phyloP scores from a whole-genome alignment of 2,888 invertebrate species.

The Cataglyphis rosenhaueri region DNA sequence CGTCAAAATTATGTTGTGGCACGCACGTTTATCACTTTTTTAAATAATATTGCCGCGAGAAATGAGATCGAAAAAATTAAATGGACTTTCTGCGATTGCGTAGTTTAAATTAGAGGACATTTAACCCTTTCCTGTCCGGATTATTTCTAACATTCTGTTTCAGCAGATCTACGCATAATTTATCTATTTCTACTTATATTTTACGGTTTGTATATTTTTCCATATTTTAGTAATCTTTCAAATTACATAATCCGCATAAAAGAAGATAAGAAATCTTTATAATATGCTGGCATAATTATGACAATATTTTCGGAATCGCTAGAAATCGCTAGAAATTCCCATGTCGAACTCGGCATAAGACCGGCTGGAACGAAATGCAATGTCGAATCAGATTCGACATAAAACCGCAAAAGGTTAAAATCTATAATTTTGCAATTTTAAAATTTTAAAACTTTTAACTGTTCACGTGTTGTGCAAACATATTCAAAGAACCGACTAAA shows the following conservation, averaged over 20 bases:
- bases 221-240: not conserved
- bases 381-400: not conserved
- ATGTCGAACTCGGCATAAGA: not conserved
- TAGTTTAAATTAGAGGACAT: constrained; percentile 42
- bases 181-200: not conserved
- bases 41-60: not conserved
- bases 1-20: not conserved
- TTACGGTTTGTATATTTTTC: not conserved
- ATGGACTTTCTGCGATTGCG: constrained; percentile 3
- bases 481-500: constrained; percentile 4
- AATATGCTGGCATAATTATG: not conserved
- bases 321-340: not conserved
- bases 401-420: not conserved
- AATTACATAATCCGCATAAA: not conserved
- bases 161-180: not conserved
- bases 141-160: not conserved
- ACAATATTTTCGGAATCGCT: not conserved
- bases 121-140: not conserved
- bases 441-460: constrained; percentile 28
- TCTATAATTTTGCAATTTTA: constrained; percentile 30
- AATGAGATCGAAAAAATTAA: constrained; percentile 40
- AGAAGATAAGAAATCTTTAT: not conserved
- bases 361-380: not conserved
- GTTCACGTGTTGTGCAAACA: constrained; percentile 16
- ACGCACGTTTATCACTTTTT: constrained; percentile 8